These are phyloP conservation scores for Drosophila punjabiensis DNA, from an alignment of 1,140 invertebrate genomes.

Conservation along the genomic window DNA sequence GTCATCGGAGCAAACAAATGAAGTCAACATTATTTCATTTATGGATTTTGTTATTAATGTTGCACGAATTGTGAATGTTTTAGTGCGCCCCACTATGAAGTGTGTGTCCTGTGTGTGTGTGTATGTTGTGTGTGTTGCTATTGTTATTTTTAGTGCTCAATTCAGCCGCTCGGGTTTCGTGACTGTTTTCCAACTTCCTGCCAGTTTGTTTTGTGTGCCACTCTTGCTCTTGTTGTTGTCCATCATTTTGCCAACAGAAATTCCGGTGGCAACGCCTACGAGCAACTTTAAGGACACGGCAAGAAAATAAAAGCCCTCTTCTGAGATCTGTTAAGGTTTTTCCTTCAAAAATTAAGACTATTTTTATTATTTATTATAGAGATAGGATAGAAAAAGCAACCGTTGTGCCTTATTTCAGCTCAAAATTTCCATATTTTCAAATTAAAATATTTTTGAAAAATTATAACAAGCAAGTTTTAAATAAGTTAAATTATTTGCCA, in stretches of 20 bases:
- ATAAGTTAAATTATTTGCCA: background rate
- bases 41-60: conserved; percentile 83
- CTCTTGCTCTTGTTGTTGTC: conserved; percentile 59
- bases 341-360: background rate
- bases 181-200: conserved; percentile 79
- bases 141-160: conserved; percentile 75
- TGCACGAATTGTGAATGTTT: conserved; percentile 51
- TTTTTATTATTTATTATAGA: too few relatives aligned
- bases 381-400: too few relatives aligned
- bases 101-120: conserved; percentile 13
- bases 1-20: conserved; percentile 76
- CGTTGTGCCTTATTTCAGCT: too few relatives aligned
- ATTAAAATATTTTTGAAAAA: too few relatives aligned
- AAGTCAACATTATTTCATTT: conserved; percentile 82
- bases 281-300: conserved; percentile 36
- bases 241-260: conserved; percentile 80
- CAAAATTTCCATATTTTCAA: too few relatives aligned
- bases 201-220: conserved; percentile 47
- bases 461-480: background rate
- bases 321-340: background rate
- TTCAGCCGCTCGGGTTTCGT: conserved; percentile 60
- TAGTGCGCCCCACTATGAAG: conserved; percentile 12
- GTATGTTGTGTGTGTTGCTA: conserved; percentile 32
- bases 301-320: background rate
- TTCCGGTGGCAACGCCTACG: conserved; percentile 78